Percentiles rank a stretch among this genome's conserved stretches.
These are phyloP conservation scores for Melangyna quadrimaculata DNA, from an alignment of 2,888 invertebrate genomes.

Conservation along the genomic window DNA sequence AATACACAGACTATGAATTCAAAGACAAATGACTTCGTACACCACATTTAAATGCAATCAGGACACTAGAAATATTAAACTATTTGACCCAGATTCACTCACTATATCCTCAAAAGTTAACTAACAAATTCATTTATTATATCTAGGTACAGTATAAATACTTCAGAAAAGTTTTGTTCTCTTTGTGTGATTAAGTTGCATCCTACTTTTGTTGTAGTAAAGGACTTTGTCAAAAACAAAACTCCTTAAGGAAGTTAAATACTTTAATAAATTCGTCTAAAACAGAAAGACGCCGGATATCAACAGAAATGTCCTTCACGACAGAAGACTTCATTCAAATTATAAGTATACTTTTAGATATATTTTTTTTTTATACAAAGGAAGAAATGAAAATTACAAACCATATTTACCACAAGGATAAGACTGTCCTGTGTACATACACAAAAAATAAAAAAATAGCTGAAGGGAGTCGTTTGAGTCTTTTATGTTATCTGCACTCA, in stretches of 20 bases:
- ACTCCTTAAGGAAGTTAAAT: not conserved
- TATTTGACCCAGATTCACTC: conserved; percentile 59
- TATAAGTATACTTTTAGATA: not conserved
- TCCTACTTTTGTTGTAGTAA: not conserved
- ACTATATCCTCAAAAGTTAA: conserved; percentile 45
- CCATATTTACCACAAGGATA: conserved; percentile 7
- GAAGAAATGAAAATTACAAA: not conserved
- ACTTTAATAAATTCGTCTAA: not conserved
- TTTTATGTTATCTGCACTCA: conserved; percentile 5
- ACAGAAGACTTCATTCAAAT: not conserved
- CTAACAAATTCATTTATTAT: conserved; percentile 47
- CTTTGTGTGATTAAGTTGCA: conserved; percentile 12
- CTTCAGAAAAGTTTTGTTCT: not conserved
- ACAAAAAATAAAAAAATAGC: not conserved
- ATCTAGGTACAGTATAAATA: not conserved
- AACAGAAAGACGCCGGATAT: not conserved
- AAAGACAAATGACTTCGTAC: conserved; percentile 42
- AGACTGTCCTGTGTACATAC: no score
- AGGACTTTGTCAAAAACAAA: conserved; percentile 31
- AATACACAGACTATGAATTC: not conserved
- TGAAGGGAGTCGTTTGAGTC: not conserved
- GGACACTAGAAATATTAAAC: conserved; percentile 27
- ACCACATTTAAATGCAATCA: conserved; percentile 57
- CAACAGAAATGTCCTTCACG: not conserved
- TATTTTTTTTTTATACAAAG: not conserved